Base-by-base conservation (phyloP, 2,888 invertebrate genomes). In the Gastrophysa polygoni region DNA sequence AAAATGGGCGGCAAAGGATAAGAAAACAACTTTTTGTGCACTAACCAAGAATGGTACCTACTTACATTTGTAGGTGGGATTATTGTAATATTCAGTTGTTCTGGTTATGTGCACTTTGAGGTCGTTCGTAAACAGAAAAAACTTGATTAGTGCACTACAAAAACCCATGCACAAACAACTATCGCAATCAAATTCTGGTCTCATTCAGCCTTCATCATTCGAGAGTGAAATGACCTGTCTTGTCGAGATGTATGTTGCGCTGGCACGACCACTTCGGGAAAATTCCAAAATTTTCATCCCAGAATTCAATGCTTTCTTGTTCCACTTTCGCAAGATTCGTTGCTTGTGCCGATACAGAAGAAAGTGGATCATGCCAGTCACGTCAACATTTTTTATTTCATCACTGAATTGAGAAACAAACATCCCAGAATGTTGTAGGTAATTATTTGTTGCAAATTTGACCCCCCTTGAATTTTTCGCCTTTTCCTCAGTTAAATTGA, bases 61-160 rank as follows among this genome's bases (percentile, higher is more conserved):
- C 20, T 20, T n/a, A n/a, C n/a, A n/a, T n/a, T 59, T 20, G 63
- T 63, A 55, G 63, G 63, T 63, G 59, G 63, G 47, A 63, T 49
- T 63, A 38, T 38, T 38, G 14, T 10, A 50, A 58, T 56, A 63
- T 58, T 56, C 51, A 55, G 56, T 49, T 46, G 63, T 63, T 50
- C 51, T 49, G 54, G 49, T 54, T 29, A 55, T 46, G 32, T 52
- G 29, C 43, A 54, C 43, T 54, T 43, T 54, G 28, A 54, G 54
- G 54, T 44, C 44, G 44, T 24, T 16, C 43, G 20, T 43, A 38
- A 38, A 7, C n/a, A n/a, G 43, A 28, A 51, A 51, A 32, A 52
- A 38, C 18, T 52, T 32, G 34, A 46, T 20, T 46, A 20, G 46
- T 46, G 18, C 46, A 34, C 10, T 8, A 38, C 52, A 38, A 38